Conservation (phyloP, 2,113 vertebrate species). For the Brienomyrus longianalis region DNA sequence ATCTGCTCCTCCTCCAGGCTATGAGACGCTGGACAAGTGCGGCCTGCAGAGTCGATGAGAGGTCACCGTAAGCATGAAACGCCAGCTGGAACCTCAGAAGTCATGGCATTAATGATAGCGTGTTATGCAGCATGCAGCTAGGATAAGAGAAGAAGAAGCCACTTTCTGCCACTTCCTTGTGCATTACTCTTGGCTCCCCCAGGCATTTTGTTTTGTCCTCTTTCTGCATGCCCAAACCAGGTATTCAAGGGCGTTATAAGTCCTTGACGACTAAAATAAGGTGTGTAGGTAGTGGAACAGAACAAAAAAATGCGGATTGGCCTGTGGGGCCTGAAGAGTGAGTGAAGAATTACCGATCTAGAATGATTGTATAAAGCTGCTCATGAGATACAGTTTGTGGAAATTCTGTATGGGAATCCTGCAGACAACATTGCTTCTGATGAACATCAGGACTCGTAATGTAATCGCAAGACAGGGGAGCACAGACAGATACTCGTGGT, state of each 20-base stretch:
- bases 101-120: neutral
- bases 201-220: neutral
- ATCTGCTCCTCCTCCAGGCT: constrained; percentile 68
- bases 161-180: neutral
- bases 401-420: neutral
- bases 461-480: neutral
- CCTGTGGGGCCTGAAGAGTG: neutral
- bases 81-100: neutral
- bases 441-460: neutral
- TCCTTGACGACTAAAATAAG: neutral
- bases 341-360: neutral
- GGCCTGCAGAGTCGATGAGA: constrained; percentile 23
- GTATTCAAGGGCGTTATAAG: neutral
- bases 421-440: neutral
- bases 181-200: neutral
- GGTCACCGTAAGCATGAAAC: neutral
- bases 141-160: neutral
- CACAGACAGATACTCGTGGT: neutral
- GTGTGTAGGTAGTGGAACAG: neutral
- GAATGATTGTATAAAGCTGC: neutral
- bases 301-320: neutral
- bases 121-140: neutral
- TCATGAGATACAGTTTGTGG: neutral
- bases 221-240: neutral
- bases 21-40: constrained; percentile 21